A percentile compares a stretch with the other conserved stretches of the same genome.
Conservation (phyloP, 2,797 vertebrate genomes). For the Darevskia mixta region DNA sequence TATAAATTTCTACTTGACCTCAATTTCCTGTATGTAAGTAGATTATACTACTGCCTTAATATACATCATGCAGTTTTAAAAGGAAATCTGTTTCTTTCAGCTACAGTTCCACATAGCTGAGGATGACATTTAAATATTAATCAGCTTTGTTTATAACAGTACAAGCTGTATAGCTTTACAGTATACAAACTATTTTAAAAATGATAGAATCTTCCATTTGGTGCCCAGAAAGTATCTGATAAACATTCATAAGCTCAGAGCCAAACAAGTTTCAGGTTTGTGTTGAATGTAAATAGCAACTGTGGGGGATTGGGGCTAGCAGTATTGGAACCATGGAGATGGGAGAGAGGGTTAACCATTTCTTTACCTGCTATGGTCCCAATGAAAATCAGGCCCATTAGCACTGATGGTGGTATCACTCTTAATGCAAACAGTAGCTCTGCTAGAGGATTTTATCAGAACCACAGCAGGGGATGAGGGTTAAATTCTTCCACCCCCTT, state of each 20-base stretch:
- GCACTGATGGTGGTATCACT: no score
- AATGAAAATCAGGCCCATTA: not conserved
- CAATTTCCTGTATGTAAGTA: conserved; percentile 56
- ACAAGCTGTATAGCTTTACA: conserved; percentile 34
- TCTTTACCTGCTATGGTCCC: not conserved
- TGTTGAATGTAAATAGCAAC: not conserved
- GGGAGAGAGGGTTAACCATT: not conserved
- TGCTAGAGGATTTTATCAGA: no score
- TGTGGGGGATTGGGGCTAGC: not conserved
- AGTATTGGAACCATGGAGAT: not conserved
- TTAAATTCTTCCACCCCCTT: no score
- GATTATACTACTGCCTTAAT: conserved; percentile 67
- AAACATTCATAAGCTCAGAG: not conserved
- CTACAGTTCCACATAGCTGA: conserved; percentile 64
- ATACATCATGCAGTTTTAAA: conserved; percentile 34
- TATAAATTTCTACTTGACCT: conserved; percentile 46
- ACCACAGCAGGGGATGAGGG: no score
- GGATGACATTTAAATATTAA: conserved; percentile 54
- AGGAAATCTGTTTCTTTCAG: conserved; percentile 57
- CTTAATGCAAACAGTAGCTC: no score
- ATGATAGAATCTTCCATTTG: not conserved
- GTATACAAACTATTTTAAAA: conserved; percentile 14
- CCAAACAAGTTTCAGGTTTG: not conserved
- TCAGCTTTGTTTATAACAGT: conserved; percentile 50
- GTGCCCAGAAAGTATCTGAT: conserved; percentile 8